Evolutionary conservation across 2,888 invertebrate species (phyloP).

Genomic region (Limnephilus auricula): DNA sequence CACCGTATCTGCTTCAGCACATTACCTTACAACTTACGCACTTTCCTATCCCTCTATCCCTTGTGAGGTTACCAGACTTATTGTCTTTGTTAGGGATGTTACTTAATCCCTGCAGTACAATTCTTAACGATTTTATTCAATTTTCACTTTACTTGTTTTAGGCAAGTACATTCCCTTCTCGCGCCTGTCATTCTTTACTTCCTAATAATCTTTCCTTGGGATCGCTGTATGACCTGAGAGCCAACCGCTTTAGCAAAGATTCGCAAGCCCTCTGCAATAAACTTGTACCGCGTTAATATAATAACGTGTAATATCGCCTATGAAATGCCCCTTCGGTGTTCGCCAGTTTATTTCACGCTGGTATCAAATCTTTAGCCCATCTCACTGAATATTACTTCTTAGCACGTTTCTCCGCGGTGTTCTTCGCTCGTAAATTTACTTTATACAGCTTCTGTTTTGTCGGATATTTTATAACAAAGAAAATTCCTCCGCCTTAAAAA

Average conservation of each 20-base stretch:
- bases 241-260: not conserved
- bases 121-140: not conserved
- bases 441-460: not conserved
- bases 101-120: not conserved
- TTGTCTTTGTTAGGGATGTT: not conserved
- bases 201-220: not conserved
- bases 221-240: not conserved
- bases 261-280: not conserved
- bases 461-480: not conserved
- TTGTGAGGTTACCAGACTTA: not conserved
- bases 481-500: not conserved
- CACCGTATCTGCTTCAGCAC: not conserved
- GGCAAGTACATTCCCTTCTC: too few relatives aligned
- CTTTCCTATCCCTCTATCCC: not conserved
- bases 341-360: not conserved
- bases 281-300: not conserved
- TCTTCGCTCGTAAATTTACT: not conserved
- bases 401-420: not conserved
- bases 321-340: not conserved
- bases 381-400: not conserved
- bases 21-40: not conserved
- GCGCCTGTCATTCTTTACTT: too few relatives aligned
- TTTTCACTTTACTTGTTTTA: not conserved
- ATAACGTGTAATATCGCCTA: not conserved
- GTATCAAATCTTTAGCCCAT: not conserved